Evolutionary conservation across 2,113 vertebrate species (phyloP).

Genomic region (Apeltes quadracus): DNA sequence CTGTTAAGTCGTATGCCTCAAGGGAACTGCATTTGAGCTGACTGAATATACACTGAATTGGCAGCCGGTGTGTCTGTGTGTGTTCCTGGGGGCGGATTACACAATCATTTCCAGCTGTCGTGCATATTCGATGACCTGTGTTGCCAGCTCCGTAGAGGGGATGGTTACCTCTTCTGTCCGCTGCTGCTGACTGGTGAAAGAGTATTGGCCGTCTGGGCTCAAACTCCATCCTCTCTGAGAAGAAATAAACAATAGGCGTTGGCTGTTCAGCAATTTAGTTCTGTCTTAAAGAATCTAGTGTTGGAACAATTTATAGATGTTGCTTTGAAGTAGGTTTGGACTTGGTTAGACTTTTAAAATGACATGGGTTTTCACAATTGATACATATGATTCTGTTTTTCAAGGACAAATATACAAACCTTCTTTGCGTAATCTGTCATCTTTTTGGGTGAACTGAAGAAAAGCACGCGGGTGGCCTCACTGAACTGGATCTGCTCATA

Average conservation of each 20-base stretch:
- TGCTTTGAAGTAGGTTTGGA: neutral
- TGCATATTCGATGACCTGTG: conserved; percentile 94
- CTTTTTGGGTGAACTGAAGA: conserved; percentile 91
- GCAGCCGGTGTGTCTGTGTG: conserved; percentile 42
- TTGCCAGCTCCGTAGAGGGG: conserved; percentile 90
- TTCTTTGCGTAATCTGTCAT: conserved; percentile 96
- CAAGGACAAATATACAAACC: conserved; percentile 70
- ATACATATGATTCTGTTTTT: neutral
- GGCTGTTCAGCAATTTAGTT: neutral
- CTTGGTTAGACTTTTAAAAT: conserved; percentile 1
- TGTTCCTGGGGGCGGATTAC: conserved; percentile 73
- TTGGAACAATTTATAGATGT: neutral
- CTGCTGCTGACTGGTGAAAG: conserved; percentile 90
- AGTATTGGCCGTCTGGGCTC: conserved; percentile 86
- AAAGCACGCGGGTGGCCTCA: conserved; percentile 90
- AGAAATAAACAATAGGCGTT: conserved; percentile 16
- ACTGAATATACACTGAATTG: conserved; percentile 33
- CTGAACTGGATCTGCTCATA: conserved; percentile 92
- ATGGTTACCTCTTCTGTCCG: conserved; percentile 91
- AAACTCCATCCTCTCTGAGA: conserved; percentile 89
- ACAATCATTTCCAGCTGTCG: conserved; percentile 96
- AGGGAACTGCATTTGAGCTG: conserved; percentile 26
- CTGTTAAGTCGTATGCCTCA: conserved; percentile 32
- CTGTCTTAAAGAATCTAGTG: neutral
- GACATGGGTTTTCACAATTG: neutral